Base-by-base conservation (phyloP, 1,140 invertebrate genomes). In the Drosophila lini region DNA sequence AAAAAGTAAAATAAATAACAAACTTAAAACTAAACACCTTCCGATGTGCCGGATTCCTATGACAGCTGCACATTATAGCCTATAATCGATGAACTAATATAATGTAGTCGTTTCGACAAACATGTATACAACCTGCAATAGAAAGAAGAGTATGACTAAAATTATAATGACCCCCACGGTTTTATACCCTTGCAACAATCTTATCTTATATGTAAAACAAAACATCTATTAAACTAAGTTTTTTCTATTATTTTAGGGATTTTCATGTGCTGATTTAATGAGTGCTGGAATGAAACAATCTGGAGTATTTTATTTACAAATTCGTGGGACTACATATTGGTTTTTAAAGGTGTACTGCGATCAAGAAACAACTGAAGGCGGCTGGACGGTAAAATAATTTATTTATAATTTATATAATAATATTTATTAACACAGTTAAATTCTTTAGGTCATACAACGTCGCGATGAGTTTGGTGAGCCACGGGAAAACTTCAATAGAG, bases 341-440 rank as follows among this genome's bases (percentile, higher is more conserved):
- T 98, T 98, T 93, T 93, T 98, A 34, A 97, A 97, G 90, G 97
- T 98, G 7, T 98, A 94, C 91, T 99, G 98, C 92, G 97, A 98
- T 88, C 97, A 98, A 93, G 96, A 97, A 85, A 94, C 96, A 16
- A 95, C 97, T 44, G 97, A 97, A 77, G 98, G 97, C 10, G 98
- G 98, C 57, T 98, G 98, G 98, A 98, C 97, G 91, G 97, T 98
- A 94, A 96, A 94, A 38, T 15, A 31, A 11, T 45, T n/a, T 10
- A 3, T 31, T 16, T 40, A 32, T n/a, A 8, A 45, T 10, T 2
- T 31, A n/a, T 40, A 32, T n/a, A 8, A 45, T 28, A n/a, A 1
- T 5, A 11, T n/a, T 0, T 28, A 40, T n/a, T 11, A 22, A 7
- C 28, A 1, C 3, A 60, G 8, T 6, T 10, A 8, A 41, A 10